These are phyloP conservation scores for Himalopsyche japonica DNA, from an alignment of 2,888 invertebrate genomes.

Conservation along the genomic window DNA sequence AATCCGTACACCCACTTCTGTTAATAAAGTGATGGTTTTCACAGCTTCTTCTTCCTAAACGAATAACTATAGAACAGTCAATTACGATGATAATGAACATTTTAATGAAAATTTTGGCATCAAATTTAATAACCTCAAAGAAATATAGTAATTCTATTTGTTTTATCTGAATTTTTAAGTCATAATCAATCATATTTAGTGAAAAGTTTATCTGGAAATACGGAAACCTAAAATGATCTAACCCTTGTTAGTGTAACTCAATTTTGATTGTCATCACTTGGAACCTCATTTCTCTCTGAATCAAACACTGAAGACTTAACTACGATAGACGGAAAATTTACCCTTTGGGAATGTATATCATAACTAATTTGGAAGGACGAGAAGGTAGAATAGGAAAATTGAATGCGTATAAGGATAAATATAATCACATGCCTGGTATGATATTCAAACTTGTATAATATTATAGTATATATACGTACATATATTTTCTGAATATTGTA, in stretches of 20 bases:
- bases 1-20: no score
- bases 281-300: neutral
- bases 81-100: no score
- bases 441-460: neutral
- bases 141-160: no score
- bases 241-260: neutral
- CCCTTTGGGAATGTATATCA: neutral
- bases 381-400: neutral
- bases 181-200: neutral
- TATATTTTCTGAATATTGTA: no score
- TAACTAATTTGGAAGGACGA: neutral
- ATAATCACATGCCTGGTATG: neutral
- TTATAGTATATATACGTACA: no score
- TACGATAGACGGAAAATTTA: neutral
- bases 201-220: neutral
- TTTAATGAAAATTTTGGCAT: no score
- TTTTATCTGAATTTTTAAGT: neutral
- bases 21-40: no score
- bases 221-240: neutral
- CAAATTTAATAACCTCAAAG: no score
- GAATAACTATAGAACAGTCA: no score
- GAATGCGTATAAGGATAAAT: neutral
- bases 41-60: no score
- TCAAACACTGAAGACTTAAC: neutral
- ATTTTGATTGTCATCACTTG: neutral